Conservation (phyloP, 2,113 vertebrate genomes). For the Egretta garzetta region DNA sequence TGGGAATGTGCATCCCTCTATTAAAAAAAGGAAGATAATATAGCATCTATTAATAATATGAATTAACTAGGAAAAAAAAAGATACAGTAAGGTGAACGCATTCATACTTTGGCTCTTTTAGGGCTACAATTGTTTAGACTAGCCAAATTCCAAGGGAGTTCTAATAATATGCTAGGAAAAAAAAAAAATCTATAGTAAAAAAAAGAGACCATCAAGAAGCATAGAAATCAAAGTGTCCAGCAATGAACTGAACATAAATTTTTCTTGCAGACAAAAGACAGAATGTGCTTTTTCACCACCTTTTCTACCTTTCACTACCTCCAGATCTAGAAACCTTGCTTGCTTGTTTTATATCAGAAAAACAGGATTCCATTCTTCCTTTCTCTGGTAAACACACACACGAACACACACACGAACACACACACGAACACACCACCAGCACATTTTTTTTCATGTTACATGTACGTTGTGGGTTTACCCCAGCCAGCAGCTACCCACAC, state of each 20-base stretch:
- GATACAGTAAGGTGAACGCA: not conserved
- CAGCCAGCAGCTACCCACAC: not conserved
- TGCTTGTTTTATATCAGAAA: not conserved
- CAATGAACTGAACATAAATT: not conserved
- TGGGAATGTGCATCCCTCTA: not conserved
- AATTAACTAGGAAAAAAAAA: not conserved
- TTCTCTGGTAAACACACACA: not conserved
- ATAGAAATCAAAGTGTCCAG: not conserved
- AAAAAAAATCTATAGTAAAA: not conserved
- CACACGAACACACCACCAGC: fast-evolving
- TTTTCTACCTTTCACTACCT: not conserved
- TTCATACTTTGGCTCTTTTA: not conserved
- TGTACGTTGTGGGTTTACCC: fast-evolving
- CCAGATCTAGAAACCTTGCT: not conserved
- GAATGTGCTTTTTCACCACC: not conserved
- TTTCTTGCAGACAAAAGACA: not conserved
- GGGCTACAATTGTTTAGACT: not conserved
- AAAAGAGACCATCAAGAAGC: not conserved
- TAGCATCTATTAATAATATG: not conserved
- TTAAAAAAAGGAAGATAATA: not conserved
- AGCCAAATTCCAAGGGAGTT: not conserved
- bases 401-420: not conserved
- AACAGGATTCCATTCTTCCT: not conserved
- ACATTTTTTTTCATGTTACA: not conserved
- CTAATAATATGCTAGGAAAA: not conserved